Evolutionary conservation across 2,888 invertebrate species (phyloP), one percentile per base, ranked within the genome.

Genomic region (Meliscaeva auricollis): DNA sequence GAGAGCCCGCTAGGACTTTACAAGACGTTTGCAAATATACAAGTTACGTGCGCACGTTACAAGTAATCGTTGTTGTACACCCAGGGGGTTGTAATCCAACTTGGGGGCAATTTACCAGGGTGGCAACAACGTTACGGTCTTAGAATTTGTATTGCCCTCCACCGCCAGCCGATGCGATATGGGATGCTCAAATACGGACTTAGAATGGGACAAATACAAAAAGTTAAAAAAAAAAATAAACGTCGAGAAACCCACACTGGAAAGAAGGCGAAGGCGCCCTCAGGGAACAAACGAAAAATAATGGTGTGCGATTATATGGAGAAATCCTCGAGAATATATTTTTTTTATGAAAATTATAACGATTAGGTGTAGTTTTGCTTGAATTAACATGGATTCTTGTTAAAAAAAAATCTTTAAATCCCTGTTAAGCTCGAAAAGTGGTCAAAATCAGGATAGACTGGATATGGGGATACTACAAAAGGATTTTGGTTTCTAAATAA

Each of bases 31-130:
- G 81, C 85, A 85, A 85, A 85, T 81, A 85, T 74, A 85, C 68
- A 60, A 58, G 38, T 76, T 50, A 85, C 81, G 85, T 85, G 76
- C 76, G 46, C 54, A 81, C 80, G 62, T 76, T 73, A 81, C 85
- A 81, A 85, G 85, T 85, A 85, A 85, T 85, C 85, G 85, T 62
- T 62, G 76, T 77, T 80, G 81, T 85, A 81, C 81, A 80, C 81
- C 85, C 85, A 81, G 81, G 69, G 85, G 85, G 85, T 77, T 85
- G 85, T 69, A 85, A 77, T 81, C 68, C 81, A 76, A 85, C 85
- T 66, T 81, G 85, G 81, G 85, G 81, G 85, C 85, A 77, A 81
- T 85, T 85, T 85, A 85, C 85, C 62, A 85, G 85, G 85, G 81
- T 85, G 81, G 85, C 85, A 85, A 85, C 81, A 85, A 77, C 69